phyloP scores from a whole-genome alignment of 1,140 invertebrate species.

The Drosophila albomicans region DNA sequence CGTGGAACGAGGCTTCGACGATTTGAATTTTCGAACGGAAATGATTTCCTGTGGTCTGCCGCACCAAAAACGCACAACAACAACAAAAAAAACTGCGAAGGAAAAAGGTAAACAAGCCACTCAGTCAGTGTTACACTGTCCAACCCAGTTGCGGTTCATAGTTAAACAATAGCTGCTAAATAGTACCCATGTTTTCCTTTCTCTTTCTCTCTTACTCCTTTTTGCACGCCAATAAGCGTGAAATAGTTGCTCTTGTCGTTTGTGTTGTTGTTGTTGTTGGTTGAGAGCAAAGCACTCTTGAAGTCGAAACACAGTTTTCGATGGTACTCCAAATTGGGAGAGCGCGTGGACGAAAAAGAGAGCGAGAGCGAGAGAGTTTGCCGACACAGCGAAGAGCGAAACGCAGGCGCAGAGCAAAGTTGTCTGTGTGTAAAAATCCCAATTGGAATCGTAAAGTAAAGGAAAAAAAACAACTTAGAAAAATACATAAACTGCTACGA shows the following conservation, averaged over 20 bases:
- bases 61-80: conserved; percentile 34
- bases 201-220: neutral
- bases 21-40: conserved; percentile 71
- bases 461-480: conserved; percentile 13
- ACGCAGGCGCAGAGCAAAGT: conserved; percentile 61
- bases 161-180: conserved; percentile 40
- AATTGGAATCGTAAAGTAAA: conserved; percentile 50
- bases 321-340: conserved; percentile 63
- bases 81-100: conserved; percentile 15
- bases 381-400: conserved; percentile 22
- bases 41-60: conserved; percentile 49
- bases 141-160: conserved; percentile 18
- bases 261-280: conserved; percentile 8
- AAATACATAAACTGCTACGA: conserved; percentile 36
- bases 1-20: conserved; percentile 9
- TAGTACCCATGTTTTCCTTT: conserved; percentile 27
- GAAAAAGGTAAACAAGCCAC: conserved; percentile 51
- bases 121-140: conserved; percentile 36
- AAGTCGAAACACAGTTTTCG: conserved; percentile 57
- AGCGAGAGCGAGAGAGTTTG: conserved; percentile 15
- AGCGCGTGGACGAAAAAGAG: conserved; percentile 18
- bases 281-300: conserved; percentile 53
- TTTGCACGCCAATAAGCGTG: conserved; percentile 5
- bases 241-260: conserved; percentile 25
- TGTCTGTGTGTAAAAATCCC: conserved; percentile 49